phyloP scores from a whole-genome alignment of 2,113 vertebrate species.

The Ophthalmolycus amberensis region DNA sequence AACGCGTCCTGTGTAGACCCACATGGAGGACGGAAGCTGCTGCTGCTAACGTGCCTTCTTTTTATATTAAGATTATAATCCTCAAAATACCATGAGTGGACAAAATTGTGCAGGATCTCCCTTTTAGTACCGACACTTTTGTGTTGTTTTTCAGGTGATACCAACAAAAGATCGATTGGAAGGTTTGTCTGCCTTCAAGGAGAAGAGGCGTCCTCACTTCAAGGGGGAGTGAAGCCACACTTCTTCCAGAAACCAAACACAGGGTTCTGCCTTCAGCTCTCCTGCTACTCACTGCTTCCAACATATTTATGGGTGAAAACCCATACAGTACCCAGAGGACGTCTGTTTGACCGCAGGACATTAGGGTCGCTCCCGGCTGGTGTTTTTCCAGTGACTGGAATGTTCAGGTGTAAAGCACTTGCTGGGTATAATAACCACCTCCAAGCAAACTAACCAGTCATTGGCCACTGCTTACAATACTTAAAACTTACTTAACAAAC shows the following conservation, averaged over 20 bases:
- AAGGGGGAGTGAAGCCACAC: constrained; percentile 89
- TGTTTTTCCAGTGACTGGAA: constrained; percentile 14
- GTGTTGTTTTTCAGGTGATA: constrained; percentile 88
- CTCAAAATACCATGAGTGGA: not conserved
- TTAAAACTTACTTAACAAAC: not conserved
- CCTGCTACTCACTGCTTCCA: constrained; percentile 57
- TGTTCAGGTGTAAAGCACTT: not conserved
- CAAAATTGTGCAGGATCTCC: not conserved
- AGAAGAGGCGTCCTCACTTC: constrained; percentile 91
- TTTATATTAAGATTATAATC: not conserved
- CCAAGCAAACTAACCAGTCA: constrained; percentile 19
- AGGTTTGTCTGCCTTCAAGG: constrained; percentile 96
- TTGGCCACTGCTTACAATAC: not conserved
- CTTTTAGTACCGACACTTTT: not conserved
- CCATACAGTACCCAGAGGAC: constrained; percentile 27
- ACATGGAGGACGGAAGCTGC: too few species aligned
- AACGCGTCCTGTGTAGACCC: too few species aligned
- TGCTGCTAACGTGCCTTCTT: not conserved
- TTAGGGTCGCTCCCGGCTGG: not conserved
- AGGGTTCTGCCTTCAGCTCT: constrained; percentile 51
- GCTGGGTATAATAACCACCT: not conserved
- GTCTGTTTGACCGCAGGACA: not conserved
- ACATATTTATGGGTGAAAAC: constrained; percentile 37
- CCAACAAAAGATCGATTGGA: constrained; percentile 97
- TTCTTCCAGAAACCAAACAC: not conserved